These are phyloP conservation scores for Drosophila burlai DNA, from an alignment of 1,140 invertebrate genomes.

Conservation along the genomic window DNA sequence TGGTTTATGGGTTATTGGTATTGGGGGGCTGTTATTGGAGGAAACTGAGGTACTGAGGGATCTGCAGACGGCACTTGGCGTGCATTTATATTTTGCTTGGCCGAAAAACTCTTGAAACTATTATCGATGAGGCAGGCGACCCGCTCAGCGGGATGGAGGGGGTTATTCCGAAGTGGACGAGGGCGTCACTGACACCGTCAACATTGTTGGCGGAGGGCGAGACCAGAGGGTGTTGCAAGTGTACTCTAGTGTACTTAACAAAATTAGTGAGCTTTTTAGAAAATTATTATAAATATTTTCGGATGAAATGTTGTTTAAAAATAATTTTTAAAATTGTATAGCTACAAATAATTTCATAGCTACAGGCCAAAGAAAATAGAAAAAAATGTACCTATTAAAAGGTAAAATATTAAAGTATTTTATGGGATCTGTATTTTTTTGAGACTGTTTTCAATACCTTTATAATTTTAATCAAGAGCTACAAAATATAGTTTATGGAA, in stretches of 20 bases:
- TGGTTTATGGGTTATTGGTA: conserved; percentile 1
- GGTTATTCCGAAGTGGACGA: conserved; percentile 48
- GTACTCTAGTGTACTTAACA: not conserved
- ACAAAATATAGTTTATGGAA: not conserved
- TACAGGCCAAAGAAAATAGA: too few relatives aligned
- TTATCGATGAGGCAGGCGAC: conserved; percentile 59
- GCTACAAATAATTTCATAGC: too few relatives aligned
- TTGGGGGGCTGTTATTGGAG: conserved; percentile 5
- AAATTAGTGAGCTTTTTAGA: not conserved
- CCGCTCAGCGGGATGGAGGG: not conserved
- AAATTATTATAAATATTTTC: not conserved
- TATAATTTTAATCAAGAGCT: not conserved
- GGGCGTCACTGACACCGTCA: conserved; percentile 59
- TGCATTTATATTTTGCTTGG: conserved; percentile 67
- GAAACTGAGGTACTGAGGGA: conserved; percentile 10
- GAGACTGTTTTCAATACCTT: not conserved
- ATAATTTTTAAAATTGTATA: not conserved
- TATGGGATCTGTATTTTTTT: not conserved
- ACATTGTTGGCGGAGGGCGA: not conserved
- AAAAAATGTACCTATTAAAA: too few relatives aligned
- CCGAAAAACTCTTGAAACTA: conserved; percentile 77
- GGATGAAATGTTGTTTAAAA: not conserved
- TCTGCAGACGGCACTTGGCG: conserved; percentile 60
- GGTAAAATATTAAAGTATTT: not conserved
- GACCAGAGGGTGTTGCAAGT: not conserved